A percentile compares a stretch with the other conserved stretches of the same genome.
These are phyloP conservation scores for Oncorhynchus tshawytscha DNA, from an alignment of 2,113 vertebrate genomes.

Conservation along the genomic window DNA sequence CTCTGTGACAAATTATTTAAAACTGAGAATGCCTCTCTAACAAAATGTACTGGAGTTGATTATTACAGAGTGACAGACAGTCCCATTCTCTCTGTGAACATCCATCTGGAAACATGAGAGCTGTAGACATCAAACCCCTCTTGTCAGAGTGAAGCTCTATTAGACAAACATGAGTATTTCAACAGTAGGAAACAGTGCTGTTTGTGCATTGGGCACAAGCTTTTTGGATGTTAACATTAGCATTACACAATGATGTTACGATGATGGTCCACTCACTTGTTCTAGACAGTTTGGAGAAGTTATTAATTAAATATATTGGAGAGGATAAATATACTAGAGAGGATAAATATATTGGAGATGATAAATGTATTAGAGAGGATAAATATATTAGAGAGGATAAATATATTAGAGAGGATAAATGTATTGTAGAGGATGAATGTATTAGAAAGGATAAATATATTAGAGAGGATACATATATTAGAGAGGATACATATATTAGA, in stretches of 20 bases:
- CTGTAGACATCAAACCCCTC: background rate
- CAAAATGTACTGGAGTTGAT: conserved; percentile 1
- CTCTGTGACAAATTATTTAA: background rate
- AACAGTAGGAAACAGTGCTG: background rate
- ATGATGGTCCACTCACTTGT: background rate
- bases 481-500: too few relatives aligned
- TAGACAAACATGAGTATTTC: background rate
- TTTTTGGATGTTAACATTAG: background rate
- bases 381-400: background rate
- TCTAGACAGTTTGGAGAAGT: background rate
- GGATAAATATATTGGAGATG: too few relatives aligned
- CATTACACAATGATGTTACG: background rate
- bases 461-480: rapidly evolving
- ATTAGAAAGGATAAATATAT: background rate
- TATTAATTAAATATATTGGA: background rate
- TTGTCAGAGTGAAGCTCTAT: background rate
- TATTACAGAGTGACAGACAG: background rate
- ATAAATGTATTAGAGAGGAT: background rate
- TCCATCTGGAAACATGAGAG: background rate
- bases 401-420: too few relatives aligned
- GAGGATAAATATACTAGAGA: too few relatives aligned
- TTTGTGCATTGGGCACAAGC: background rate
- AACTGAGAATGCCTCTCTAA: background rate
- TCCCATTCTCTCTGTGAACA: conserved; percentile 1
- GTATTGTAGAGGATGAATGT: too few relatives aligned